Conservation (phyloP, 2,797 vertebrate genomes). For the Chromobotia macracanthus region DNA sequence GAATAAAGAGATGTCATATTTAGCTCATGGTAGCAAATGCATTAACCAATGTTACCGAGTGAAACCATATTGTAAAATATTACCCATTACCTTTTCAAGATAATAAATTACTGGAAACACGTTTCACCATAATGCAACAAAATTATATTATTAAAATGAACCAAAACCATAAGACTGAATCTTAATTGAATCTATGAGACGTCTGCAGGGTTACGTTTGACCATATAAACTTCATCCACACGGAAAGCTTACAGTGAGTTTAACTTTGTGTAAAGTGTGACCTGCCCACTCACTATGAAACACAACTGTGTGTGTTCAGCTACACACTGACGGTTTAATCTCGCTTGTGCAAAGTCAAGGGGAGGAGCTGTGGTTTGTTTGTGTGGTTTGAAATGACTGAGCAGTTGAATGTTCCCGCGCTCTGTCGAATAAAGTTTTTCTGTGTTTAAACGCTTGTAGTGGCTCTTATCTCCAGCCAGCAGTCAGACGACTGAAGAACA, state of each 20-base stretch:
- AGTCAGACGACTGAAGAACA: not conserved
- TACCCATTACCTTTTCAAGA: too few relatives aligned
- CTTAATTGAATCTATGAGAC: too few relatives aligned
- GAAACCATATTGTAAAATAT: too few relatives aligned
- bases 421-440: not conserved
- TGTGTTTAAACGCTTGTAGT: not conserved
- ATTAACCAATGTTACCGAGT: too few relatives aligned
- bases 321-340: constrained; percentile 11
- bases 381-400: constrained; percentile 17
- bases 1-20: too few relatives aligned
- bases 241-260: constrained; percentile 17
- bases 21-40: too few relatives aligned
- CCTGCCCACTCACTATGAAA: constrained; percentile 6
- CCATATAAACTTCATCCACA: not conserved
- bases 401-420: not conserved
- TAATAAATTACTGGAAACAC: too few relatives aligned
- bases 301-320: constrained; percentile 7
- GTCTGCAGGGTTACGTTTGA: not conserved
- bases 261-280: constrained; percentile 11
- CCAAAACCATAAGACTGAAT: not conserved
- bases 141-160: not conserved
- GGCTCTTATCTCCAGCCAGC: not conserved
- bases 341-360: constrained; percentile 4
- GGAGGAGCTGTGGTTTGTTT: not conserved
- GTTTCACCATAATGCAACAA: too few relatives aligned